These are phyloP conservation scores for Sinocyclocheilus rhinocerous DNA, from an alignment of 2,113 vertebrate species.

Conservation along the genomic window DNA sequence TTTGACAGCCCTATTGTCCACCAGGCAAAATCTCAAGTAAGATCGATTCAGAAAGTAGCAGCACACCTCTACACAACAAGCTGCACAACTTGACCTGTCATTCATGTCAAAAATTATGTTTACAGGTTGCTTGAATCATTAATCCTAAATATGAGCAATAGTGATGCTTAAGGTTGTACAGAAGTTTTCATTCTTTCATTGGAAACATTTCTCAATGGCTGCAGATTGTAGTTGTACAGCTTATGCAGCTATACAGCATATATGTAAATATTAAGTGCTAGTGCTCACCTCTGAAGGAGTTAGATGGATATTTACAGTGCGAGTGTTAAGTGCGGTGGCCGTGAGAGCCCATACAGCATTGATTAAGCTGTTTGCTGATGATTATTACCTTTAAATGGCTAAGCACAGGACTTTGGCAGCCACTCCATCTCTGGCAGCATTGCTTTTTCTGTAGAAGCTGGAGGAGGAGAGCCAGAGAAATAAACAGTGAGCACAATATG, in stretches of 20 bases:
- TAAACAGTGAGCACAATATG: background rate
- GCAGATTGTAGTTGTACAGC: background rate
- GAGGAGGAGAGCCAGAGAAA: background rate
- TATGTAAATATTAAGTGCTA: background rate
- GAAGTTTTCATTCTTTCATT: background rate
- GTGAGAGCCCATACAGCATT: conserved; percentile 7
- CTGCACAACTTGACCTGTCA: background rate
- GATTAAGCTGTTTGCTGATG: conserved; percentile 29
- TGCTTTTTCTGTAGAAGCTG: background rate
- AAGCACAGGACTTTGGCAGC: conserved; percentile 1
- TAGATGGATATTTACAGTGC: background rate
- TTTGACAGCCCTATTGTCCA: too few relatives aligned
- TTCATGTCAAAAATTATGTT: background rate
- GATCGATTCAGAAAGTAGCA: background rate
- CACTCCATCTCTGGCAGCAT: conserved; percentile 30
- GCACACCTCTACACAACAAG: background rate
- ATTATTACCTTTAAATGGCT: conserved; percentile 39
- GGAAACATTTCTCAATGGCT: background rate
- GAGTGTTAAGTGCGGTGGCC: background rate
- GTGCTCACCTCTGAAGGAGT: conserved; percentile 1
- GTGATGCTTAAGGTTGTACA: background rate
- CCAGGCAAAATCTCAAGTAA: background rate
- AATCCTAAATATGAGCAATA: background rate
- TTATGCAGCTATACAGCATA: background rate
- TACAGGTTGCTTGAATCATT: background rate